These are phyloP conservation scores for Pelagia noctiluca DNA, from an alignment of 30 jellyfish, hydroid and myxozoan genomes.

Conservation along the genomic window DNA sequence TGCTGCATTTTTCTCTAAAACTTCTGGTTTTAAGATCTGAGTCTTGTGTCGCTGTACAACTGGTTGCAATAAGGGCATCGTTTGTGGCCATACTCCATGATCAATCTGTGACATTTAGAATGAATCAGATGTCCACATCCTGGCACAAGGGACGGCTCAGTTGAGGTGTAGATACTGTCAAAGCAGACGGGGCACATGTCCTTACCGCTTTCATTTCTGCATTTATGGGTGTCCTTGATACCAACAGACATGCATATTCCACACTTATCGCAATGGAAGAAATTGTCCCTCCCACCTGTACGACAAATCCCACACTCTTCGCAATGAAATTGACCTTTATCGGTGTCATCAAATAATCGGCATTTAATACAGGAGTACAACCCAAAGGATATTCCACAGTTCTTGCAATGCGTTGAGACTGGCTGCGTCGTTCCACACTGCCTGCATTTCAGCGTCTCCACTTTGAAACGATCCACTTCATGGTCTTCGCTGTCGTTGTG, in stretches of 20 bases:
- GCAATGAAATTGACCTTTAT: conserved; percentile 89
- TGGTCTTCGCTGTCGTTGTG: conserved; percentile 75
- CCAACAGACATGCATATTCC: conserved; percentile 67
- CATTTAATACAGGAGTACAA: conserved; percentile 80
- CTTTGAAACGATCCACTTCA: conserved; percentile 71
- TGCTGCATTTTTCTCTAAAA: too few relatives aligned
- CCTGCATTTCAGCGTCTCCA: conserved; percentile 54
- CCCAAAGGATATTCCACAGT: conserved; percentile 88
- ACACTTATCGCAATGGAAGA: conserved; percentile 79
- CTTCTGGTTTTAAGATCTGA: too few relatives aligned
- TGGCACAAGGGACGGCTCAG: conserved; percentile 73
- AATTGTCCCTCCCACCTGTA: conserved; percentile 87
- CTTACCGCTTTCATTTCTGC: conserved; percentile 81
- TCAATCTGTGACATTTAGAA: conserved; percentile 51
- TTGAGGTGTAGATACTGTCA: conserved; percentile 73
- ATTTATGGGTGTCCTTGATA: conserved; percentile 67
- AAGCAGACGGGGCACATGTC: conserved; percentile 92
- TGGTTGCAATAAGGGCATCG: conserved; percentile 80
- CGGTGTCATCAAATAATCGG: conserved; percentile 86
- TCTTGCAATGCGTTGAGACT: conserved; percentile 67
- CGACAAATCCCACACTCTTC: conserved; percentile 93
- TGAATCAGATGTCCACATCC: conserved; percentile 91
- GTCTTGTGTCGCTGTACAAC: too few relatives aligned
- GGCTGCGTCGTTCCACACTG: conserved; percentile 76
- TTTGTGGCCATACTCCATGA: conserved; percentile 66